Conservation (phyloP, 2,113 vertebrate species). For the Benitochromis conjunctus region DNA sequence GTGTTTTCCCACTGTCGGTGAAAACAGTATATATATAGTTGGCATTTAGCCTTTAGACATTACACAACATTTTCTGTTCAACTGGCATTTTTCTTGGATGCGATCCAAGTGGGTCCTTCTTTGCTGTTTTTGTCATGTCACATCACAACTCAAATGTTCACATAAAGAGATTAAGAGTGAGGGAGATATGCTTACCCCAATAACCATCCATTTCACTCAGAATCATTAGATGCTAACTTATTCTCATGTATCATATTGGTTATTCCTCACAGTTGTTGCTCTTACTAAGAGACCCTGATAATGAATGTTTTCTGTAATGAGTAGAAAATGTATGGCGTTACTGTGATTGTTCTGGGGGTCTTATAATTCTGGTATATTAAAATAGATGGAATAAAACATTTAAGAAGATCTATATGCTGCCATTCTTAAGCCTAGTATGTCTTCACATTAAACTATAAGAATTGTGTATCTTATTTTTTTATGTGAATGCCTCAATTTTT, state of each 20-base stretch:
- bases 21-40: not conserved
- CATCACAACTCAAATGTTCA: too few species aligned
- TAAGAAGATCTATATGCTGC: not conserved
- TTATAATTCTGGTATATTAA: not conserved
- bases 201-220: too few species aligned
- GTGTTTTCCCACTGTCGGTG: not conserved
- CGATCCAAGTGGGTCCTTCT: accelerated
- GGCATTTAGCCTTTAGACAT: not conserved
- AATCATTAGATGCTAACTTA: not conserved
- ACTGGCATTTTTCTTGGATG: not conserved
- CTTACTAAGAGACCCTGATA: too few species aligned
- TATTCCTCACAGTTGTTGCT: not conserved
- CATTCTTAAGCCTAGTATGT: accelerated
- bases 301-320: not conserved
- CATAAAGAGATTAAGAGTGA: too few species aligned
- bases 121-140: not conserved
- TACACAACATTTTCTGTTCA: not conserved
- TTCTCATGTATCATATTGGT: not conserved
- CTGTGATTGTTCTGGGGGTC: not conserved
- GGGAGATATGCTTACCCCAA: too few species aligned
- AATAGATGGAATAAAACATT: not conserved
- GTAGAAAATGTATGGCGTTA: not conserved
- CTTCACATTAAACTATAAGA: not conserved
- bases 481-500: not conserved
- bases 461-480: not conserved